phyloP scores from a whole-genome alignment of 2,113 vertebrate genomes.

The Corydoras maculifer region DNA sequence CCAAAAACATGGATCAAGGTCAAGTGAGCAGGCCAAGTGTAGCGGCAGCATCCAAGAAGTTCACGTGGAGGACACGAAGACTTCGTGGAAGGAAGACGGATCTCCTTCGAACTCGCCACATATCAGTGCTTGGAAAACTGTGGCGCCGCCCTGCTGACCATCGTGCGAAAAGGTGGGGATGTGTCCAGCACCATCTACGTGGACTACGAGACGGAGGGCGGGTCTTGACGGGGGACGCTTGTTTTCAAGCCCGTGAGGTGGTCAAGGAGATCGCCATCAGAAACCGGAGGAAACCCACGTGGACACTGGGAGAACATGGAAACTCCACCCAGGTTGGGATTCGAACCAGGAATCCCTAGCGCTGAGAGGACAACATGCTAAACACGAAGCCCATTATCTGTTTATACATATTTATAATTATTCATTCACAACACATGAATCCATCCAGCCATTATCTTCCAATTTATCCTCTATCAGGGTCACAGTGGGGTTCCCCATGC shows the following conservation, averaged over 20 bases:
- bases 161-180: slow-evolving; percentile 88
- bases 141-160: slow-evolving; percentile 81
- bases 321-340: too few relatives aligned
- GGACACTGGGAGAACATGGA: too few relatives aligned
- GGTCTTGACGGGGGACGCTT: slow-evolving; percentile 93
- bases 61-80: slow-evolving; percentile 81
- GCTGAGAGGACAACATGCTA: too few relatives aligned
- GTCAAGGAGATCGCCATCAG: slow-evolving; percentile 90
- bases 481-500: too few relatives aligned
- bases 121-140: slow-evolving; percentile 99
- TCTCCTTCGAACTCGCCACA: slow-evolving; percentile 86
- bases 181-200: slow-evolving; percentile 83
- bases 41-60: slow-evolving; percentile 79
- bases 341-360: too few relatives aligned
- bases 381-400: too few relatives aligned
- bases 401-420: too few relatives aligned
- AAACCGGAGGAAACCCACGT: too few relatives aligned
- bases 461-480: too few relatives aligned
- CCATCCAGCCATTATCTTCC: too few relatives aligned
- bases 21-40: slow-evolving; percentile 91
- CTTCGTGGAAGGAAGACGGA: slow-evolving; percentile 82
- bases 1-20: too few relatives aligned
- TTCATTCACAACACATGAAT: too few relatives aligned
- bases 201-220: slow-evolving; percentile 98
- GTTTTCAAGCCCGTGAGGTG: slow-evolving; percentile 89